Percentiles rank a stretch among this genome's conserved stretches.
phyloP scores from a whole-genome alignment of 92 coral and sea anemone species.

The Epizoanthus illoricatus region DNA sequence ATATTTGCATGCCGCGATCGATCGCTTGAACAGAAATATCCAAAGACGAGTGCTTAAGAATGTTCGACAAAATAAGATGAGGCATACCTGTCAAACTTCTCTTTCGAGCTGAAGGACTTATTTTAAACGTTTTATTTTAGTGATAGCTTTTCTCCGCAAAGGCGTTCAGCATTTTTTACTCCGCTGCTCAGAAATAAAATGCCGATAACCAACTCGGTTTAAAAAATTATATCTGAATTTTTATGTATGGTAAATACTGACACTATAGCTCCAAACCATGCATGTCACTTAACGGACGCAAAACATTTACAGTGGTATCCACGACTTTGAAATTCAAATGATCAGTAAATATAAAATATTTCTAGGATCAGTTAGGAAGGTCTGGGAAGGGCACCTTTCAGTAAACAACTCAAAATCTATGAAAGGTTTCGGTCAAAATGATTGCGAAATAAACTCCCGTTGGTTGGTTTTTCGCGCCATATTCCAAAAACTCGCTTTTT shows the following conservation, averaged over 20 bases:
- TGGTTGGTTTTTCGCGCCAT: neutral
- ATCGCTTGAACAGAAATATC: slow-evolving; percentile 3
- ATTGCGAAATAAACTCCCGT: neutral
- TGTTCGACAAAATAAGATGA: slow-evolving; percentile 14
- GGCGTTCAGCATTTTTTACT: no score
- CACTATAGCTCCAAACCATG: no score
- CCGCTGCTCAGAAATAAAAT: no score
- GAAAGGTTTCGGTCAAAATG: neutral
- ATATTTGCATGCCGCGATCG: slow-evolving; percentile 26
- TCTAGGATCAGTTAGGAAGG: neutral
- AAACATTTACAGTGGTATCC: no score
- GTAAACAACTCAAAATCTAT: neutral
- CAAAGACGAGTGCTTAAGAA: slow-evolving; percentile 23
- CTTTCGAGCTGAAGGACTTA: neutral
- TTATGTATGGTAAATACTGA: no score
- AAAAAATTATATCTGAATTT: no score
- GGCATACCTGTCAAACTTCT: neutral
- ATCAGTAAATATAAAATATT: slow-evolving; percentile 3
- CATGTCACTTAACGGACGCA: no score
- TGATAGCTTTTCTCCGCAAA: no score
- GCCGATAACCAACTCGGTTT: no score
- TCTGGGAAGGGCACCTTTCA: neutral
- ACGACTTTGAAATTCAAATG: neutral
- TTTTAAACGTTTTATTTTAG: neutral
- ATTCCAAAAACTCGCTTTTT: neutral